Evolutionary conservation across 1,140 invertebrate species (phyloP), one percentile per base, ranked within the genome.

Genomic region (Tachypleus tridentatus): DNA sequence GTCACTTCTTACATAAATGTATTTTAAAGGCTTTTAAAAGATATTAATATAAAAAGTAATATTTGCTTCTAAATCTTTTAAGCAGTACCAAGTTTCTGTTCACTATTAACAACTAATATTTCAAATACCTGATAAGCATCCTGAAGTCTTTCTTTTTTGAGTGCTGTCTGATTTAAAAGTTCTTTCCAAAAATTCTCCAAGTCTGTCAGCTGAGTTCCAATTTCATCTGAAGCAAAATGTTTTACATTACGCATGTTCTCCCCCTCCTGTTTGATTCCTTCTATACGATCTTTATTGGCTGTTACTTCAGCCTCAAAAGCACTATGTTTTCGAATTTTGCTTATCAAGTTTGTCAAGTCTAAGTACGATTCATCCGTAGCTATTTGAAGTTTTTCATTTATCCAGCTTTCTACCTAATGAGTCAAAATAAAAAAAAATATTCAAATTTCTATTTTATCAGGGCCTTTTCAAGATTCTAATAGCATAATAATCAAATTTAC

Each of bases 291-390:
- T 64, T 90, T 86, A 76, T 97, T 98, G 4, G 93, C 93, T n/a
- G 86, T 78, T 49, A 98, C 79, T 77, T 98, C 96, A 0, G 93
- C 88, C 73, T 98, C 94, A 75, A 98, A 98, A 1, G 93, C 92
- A 2, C 88, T 83, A 73, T 98, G 95, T 75, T 96, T 96, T 76
- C 98, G 93, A 61, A 97, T 95, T 79, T 98, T 98, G 72, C 89
- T 93, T 72, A 96, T 89, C 47, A 98, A 79, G 77, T 97, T 97
- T 3, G 87, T 93, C 0, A 89, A 85, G 72, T 97, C 93, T 60
- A 91, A 81, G 76, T 97, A 97, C 72, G 85, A 91, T 75, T 97
- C 94, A 76, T 97, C 93, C 58, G 82, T 83, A 0, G 93, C 93
- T 6, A 93, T 85, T 76, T 97, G 92, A 70, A 95, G 83, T 77